Evolutionary conservation across 1,140 invertebrate species (phyloP).

Genomic region (Olivierus martensii): DNA sequence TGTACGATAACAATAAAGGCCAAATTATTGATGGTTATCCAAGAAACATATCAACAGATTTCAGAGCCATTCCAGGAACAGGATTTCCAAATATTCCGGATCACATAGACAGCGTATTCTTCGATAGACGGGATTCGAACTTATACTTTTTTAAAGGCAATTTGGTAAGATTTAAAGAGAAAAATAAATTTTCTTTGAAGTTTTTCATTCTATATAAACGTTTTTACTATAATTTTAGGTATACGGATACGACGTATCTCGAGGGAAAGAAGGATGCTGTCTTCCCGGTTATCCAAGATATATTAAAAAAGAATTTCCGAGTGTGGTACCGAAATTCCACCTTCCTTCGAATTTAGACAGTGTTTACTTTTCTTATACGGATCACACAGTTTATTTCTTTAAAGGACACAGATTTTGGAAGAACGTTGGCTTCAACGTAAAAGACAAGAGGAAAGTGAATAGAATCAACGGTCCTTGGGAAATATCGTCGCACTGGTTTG

Average conservation of each 20-base stretch:
- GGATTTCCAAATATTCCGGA: slow-evolving; percentile 23
- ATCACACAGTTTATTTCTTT: slow-evolving; percentile 29
- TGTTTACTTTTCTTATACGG: slow-evolving; percentile 31
- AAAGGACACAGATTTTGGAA: slow-evolving; percentile 30
- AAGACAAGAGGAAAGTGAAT: slow-evolving; percentile 23
- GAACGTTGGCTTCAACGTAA: slow-evolving; percentile 25
- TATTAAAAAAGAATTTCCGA: slow-evolving; percentile 28
- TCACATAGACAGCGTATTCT: slow-evolving; percentile 31
- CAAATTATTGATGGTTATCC: neutral
- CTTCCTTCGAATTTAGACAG: slow-evolving; percentile 27
- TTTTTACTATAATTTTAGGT: slow-evolving; percentile 22
- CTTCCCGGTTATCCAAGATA: slow-evolving; percentile 23
- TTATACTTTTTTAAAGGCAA: slow-evolving; percentile 34
- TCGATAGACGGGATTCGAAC: slow-evolving; percentile 30
- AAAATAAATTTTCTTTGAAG: no score
- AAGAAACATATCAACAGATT: neutral
- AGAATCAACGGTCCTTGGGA: slow-evolving; percentile 25
- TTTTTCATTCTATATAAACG: no score
- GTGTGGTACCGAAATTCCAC: slow-evolving; percentile 14
- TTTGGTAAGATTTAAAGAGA: slow-evolving; percentile 28
- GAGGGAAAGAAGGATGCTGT: slow-evolving; percentile 27
- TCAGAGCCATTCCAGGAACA: neutral
- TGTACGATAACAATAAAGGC: neutral
- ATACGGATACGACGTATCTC: slow-evolving; percentile 28
- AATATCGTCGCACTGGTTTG: slow-evolving; percentile 20